These are phyloP conservation scores for Leptodirus hochenwartii DNA, from an alignment of 2,888 invertebrate genomes.

Conservation along the genomic window DNA sequence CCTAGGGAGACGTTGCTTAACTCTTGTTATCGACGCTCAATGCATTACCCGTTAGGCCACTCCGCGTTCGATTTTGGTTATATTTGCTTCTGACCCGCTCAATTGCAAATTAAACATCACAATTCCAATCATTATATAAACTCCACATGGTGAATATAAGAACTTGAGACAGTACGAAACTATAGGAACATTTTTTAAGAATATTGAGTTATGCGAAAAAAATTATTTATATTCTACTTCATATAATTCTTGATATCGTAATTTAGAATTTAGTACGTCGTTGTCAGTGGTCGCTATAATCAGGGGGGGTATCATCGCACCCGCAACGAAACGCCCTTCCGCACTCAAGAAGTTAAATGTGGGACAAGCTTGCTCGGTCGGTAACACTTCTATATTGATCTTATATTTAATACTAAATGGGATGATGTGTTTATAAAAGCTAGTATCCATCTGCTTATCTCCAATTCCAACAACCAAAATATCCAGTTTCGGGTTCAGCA, in stretches of 20 bases:
- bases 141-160: too few relatives aligned
- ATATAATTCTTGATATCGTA: conserved; percentile 37
- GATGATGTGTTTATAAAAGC: conserved; percentile 26
- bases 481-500: conserved; percentile 75
- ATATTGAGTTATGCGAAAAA: too few relatives aligned
- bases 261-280: conserved; percentile 35
- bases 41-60: too few relatives aligned
- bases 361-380: conserved; percentile 69
- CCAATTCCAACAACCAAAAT: conserved; percentile 55
- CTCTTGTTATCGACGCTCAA: too few relatives aligned
- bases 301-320: conserved; percentile 49
- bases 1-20: too few relatives aligned
- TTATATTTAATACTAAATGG: conserved; percentile 31
- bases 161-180: too few relatives aligned
- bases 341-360: conserved; percentile 84
- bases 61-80: too few relatives aligned
- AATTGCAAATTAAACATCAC: too few relatives aligned
- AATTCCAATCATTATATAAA: too few relatives aligned
- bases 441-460: conserved; percentile 27
- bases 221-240: conserved; percentile 54
- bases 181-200: too few relatives aligned
- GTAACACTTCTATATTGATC: conserved; percentile 61
- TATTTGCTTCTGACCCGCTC: too few relatives aligned
- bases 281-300: conserved; percentile 34
- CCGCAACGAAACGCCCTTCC: conserved; percentile 55